phyloP scores from a whole-genome alignment of 2,797 vertebrate species.

The Discoglossus pictus region DNA sequence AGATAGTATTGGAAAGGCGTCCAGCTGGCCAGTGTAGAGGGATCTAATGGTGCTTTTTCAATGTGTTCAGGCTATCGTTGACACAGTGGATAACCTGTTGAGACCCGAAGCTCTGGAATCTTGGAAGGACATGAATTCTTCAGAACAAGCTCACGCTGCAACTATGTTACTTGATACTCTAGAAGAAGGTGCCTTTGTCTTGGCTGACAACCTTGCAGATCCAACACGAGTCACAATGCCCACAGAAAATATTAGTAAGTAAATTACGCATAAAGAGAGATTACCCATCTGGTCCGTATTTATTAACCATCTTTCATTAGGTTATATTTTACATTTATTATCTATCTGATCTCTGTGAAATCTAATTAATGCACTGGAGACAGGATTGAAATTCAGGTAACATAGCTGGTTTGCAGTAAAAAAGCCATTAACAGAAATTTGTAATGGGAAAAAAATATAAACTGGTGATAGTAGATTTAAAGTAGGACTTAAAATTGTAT shows the following conservation, averaged over 20 bases:
- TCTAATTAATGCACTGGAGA: conserved; percentile 53
- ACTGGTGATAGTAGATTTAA: conserved; percentile 55
- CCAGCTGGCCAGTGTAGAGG: conserved; percentile 54
- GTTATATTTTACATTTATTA: no score
- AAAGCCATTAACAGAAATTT: conserved; percentile 55
- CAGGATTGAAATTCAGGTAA: conserved; percentile 34
- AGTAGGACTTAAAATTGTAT: conserved; percentile 53
- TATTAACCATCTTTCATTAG: neutral
- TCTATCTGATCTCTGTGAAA: no score
- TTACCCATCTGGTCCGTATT: neutral
- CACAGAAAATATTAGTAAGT: conserved; percentile 96
- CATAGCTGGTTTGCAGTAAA: conserved; percentile 49
- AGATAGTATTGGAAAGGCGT: conserved; percentile 53
- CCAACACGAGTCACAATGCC: conserved; percentile 95
- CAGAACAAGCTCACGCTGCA: conserved; percentile 94
- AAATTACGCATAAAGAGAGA: conserved; percentile 16
- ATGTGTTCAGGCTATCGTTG: conserved; percentile 92
- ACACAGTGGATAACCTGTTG: conserved; percentile 97
- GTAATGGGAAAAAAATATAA: conserved; percentile 48
- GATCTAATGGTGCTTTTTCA: conserved; percentile 71
- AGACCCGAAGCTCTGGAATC: conserved; percentile 93
- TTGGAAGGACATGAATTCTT: conserved; percentile 97
- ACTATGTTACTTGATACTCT: conserved; percentile 98
- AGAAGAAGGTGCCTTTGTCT: conserved; percentile 96
- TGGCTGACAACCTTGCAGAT: conserved; percentile 96